These are phyloP conservation scores for Caenorhabditis sp. DNA, from an alignment of 2,888 invertebrate genomes.

Conservation along the genomic window DNA sequence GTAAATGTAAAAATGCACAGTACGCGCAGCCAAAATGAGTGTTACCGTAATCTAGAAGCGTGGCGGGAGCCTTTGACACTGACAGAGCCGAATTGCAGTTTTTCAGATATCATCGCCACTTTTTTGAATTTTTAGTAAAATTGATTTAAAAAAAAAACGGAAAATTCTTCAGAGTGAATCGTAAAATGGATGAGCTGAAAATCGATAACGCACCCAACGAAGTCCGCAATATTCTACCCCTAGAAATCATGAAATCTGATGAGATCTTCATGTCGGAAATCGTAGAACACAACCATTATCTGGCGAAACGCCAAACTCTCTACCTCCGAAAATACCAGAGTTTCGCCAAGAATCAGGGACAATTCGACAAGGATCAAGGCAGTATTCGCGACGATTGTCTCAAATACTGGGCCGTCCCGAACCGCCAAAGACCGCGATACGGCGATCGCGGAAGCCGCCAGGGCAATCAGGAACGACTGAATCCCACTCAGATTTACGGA, in stretches of 20 bases:
- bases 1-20: no score
- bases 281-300: conserved; percentile 88
- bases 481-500: conserved; percentile 28
- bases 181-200: conserved; percentile 86
- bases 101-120: no score
- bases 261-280: conserved; percentile 90
- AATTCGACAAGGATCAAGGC: conserved; percentile 80
- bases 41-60: no score
- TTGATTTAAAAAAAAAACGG: no score
- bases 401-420: conserved; percentile 81
- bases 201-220: conserved; percentile 71
- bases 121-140: no score
- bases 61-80: no score
- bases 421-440: conserved; percentile 41
- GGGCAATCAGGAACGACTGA: conserved; percentile 31
- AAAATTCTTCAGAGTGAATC: conserved; percentile 78
- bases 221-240: conserved; percentile 63
- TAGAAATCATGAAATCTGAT: conserved; percentile 88
- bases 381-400: conserved; percentile 78
- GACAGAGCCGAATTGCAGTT: no score
- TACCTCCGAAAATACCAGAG: conserved; percentile 81
- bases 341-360: conserved; percentile 79
- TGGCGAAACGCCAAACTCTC: conserved; percentile 77
- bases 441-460: conserved; percentile 41
- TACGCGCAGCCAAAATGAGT: no score